Evolutionary conservation across 2,888 invertebrate genomes (phyloP), one percentile per base, ranked within the genome.

Genomic region (Dermolepida albohirtum): DNA sequence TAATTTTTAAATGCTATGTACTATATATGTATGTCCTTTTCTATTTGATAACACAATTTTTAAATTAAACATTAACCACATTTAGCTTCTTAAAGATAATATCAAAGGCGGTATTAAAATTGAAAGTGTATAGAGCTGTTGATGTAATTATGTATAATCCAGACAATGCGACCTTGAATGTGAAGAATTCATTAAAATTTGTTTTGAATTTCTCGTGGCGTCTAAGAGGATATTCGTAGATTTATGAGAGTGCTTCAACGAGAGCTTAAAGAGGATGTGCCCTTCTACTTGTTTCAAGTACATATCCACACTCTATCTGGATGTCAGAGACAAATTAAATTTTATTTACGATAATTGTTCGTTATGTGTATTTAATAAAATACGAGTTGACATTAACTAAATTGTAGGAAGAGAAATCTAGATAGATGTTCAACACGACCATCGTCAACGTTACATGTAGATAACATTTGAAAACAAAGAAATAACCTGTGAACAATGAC

Each of bases 221-320:
- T 49, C 47, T 34, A 12, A 62, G 44, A 62, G 59, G 59, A 62
- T 47, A 34, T 34, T 47, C 17, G 17, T 54, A 34, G 34, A 62
- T 62, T 62, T 62, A 62, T 34, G 47, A 34, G 17, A 22, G 27
- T 29, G 44, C 22, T 62, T 62, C 34, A 62, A 47, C 14, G 34
- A 62, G 34, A 62, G 34, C 47, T 62, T 62, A 62, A 62, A 44
- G 39, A 62, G 59, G 59, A 62, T 47, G 59, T 62, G 34, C 10
- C 39, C 17, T 62, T 47, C 14, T 62, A 47, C 34, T 47, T 47
- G 59, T 47, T 47, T 62, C 47, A 62, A 62, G 47, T 47, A 34
- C 47, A 39, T 62, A 34, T 62, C 29, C 7, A 43, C 17, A 62
- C 34, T 62, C 10, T 47, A 44, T 47, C 5, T 12, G 34, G 47